Conservation (phyloP, 1,140 invertebrate species). For the Caenorhabditis latens region DNA sequence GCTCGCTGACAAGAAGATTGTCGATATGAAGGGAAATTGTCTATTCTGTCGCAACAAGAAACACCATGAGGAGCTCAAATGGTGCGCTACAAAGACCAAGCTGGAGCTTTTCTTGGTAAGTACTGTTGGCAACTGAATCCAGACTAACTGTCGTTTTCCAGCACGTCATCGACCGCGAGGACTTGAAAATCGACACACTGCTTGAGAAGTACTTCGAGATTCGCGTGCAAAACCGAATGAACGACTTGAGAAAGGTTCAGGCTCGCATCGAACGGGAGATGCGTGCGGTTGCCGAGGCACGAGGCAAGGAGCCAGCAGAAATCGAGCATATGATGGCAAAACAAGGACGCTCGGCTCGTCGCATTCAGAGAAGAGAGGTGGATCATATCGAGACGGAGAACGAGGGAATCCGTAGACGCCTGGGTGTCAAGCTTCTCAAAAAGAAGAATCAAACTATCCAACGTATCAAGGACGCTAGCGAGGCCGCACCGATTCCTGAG, state of each 20-base stretch:
- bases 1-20: background rate
- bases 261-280: background rate
- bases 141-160: too few relatives aligned
- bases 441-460: background rate
- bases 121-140: too few relatives aligned
- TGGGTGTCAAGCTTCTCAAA: background rate
- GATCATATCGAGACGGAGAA: background rate
- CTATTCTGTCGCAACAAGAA: slow-evolving; percentile 1
- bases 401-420: background rate
- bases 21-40: slow-evolving; percentile 1
- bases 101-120: slow-evolving; percentile 11
- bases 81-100: background rate
- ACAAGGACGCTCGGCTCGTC: background rate
- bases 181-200: background rate
- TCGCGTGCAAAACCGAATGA: background rate
- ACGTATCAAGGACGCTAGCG: too few relatives aligned
- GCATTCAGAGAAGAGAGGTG: background rate
- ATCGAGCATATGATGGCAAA: background rate
- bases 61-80: background rate
- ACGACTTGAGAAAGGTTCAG: background rate
- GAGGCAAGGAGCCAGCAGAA: background rate
- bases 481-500: too few relatives aligned
- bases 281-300: background rate
- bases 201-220: background rate
- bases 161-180: background rate